Percentiles rank a stretch among this genome's conserved stretches.
Conservation (phyloP, 2,113 vertebrate genomes). For the Scolopax mira region DNA sequence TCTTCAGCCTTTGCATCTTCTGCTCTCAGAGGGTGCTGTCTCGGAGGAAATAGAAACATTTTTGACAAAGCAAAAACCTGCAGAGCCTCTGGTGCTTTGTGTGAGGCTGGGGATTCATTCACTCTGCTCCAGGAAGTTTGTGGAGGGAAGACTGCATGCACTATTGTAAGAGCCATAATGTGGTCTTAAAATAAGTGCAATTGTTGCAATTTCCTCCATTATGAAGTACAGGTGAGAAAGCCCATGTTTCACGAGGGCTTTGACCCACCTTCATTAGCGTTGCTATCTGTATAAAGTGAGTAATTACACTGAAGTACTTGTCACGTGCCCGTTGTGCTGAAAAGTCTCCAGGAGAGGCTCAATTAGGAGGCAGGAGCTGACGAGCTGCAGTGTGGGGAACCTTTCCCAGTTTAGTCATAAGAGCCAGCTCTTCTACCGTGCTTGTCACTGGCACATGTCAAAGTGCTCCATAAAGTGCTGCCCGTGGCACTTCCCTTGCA, state of each 20-base stretch:
- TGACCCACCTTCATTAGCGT: background rate
- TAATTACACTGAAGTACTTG: background rate
- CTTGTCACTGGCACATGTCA: background rate
- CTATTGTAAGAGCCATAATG: rapidly evolving
- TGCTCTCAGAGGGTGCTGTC: background rate
- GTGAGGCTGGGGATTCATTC: background rate
- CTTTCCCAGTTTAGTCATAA: background rate
- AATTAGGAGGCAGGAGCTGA: background rate
- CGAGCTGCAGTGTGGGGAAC: rapidly evolving
- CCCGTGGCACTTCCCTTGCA: rapidly evolving
- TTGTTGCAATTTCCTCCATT: background rate
- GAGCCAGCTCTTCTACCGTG: background rate
- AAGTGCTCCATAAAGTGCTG: background rate
- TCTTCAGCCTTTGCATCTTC: background rate
- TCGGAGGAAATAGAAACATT: background rate
- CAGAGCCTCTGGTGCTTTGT: background rate
- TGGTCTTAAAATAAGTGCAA: background rate
- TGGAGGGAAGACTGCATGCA: background rate
- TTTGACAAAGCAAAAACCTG: background rate
- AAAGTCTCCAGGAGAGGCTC: background rate
- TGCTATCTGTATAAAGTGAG: background rate
- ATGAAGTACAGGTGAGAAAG: background rate
- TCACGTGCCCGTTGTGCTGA: rapidly evolving
- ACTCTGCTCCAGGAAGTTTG: background rate
- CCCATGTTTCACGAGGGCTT: background rate